These are phyloP conservation scores for Agelaius tricolor DNA, from an alignment of 2,113 vertebrate species.

Conservation along the genomic window DNA sequence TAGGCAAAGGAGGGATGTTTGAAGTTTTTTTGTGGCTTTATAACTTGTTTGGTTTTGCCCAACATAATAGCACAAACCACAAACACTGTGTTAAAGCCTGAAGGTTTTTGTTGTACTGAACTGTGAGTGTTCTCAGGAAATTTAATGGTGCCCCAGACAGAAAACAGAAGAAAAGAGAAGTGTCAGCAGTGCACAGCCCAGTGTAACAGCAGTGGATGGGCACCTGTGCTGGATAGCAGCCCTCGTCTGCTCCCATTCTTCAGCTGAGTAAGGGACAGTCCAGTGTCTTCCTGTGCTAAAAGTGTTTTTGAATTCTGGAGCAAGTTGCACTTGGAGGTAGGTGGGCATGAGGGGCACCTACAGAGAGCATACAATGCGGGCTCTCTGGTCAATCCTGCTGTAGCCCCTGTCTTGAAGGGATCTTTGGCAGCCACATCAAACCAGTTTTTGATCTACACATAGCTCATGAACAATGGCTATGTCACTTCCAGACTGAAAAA, in stretches of 20 bases:
- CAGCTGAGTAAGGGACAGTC: background rate
- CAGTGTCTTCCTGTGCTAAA: background rate
- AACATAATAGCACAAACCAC: background rate
- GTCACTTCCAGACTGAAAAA: background rate
- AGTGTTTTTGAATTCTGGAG: background rate
- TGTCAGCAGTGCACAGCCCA: background rate
- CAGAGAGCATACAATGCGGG: background rate
- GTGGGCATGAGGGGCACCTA: background rate
- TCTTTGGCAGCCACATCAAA: background rate
- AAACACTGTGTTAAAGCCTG: background rate
- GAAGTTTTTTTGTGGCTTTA: background rate
- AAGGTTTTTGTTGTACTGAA: background rate
- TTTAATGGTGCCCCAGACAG: background rate
- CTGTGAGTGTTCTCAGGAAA: background rate
- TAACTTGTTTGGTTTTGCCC: background rate
- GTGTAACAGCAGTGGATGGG: background rate
- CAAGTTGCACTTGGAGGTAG: background rate
- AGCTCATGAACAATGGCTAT: background rate
- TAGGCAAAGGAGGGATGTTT: background rate
- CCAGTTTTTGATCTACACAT: background rate
- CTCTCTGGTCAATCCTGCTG: background rate
- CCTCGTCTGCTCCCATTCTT: accelerated
- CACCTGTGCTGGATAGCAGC: background rate
- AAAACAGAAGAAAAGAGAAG: background rate
- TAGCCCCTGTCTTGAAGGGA: background rate